These are phyloP conservation scores for Fopius arisanus DNA, from an alignment of 1,140 invertebrate species.

Conservation along the genomic window DNA sequence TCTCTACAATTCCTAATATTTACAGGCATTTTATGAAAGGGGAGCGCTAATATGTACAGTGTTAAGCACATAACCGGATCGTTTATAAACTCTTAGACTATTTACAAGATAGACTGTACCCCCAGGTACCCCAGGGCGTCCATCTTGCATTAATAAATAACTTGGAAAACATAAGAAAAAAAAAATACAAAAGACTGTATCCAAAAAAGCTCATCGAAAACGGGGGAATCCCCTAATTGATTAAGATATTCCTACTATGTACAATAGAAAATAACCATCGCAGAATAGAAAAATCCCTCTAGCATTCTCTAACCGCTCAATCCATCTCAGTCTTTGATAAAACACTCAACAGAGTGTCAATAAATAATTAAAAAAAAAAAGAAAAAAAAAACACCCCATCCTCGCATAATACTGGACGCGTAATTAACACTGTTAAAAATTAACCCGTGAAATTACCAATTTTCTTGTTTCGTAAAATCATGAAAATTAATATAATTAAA, in stretches of 20 bases:
- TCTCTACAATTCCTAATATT: background rate
- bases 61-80: background rate
- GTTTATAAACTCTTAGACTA: background rate
- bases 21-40: background rate
- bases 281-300: background rate
- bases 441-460: no score
- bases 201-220: slow-evolving; percentile 5
- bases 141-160: background rate
- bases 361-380: slow-evolving; percentile 23
- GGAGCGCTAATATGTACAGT: background rate
- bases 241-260: background rate
- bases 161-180: background rate
- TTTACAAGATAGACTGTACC: background rate
- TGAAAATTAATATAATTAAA: no score
- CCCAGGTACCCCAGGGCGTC: background rate
- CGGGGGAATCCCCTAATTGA: background rate
- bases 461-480: no score
- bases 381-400: slow-evolving; percentile 3
- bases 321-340: slow-evolving; percentile 25
- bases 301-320: background rate
- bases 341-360: slow-evolving; percentile 16
- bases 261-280: background rate
- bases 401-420: slow-evolving; percentile 26
- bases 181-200: background rate
- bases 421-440: no score